Evolutionary conservation across 2,113 vertebrate genomes (phyloP).

Genomic region (Hucho hucho): DNA sequence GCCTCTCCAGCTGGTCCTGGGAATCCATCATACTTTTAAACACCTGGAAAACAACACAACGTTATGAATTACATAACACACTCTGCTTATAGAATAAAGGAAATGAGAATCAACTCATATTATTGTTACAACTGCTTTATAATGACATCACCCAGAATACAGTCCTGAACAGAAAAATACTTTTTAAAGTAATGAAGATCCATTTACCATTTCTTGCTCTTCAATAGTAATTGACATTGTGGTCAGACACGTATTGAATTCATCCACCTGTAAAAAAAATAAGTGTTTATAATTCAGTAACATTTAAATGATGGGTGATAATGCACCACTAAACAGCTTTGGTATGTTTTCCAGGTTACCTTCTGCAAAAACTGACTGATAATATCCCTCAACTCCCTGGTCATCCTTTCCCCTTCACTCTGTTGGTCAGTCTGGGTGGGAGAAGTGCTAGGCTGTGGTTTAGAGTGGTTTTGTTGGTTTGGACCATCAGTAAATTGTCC

Average conservation of each 20-base stretch:
- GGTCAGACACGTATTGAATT: slow-evolving; percentile 73
- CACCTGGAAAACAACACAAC: slow-evolving; percentile 61
- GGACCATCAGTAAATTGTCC: slow-evolving; percentile 3
- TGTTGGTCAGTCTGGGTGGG: slow-evolving; percentile 30
- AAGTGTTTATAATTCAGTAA: background rate
- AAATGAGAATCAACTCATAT: no score
- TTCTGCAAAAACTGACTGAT: slow-evolving; percentile 79
- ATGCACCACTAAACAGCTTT: background rate
- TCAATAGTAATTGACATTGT: slow-evolving; percentile 60
- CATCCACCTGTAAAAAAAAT: slow-evolving; percentile 77
- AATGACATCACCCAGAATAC: background rate
- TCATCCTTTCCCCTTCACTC: slow-evolving; percentile 83
- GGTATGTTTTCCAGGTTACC: slow-evolving; percentile 58
- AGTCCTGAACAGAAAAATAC: no score
- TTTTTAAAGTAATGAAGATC: no score
- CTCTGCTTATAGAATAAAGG: no score
- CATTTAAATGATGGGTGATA: background rate
- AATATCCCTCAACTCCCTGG: slow-evolving; percentile 78
- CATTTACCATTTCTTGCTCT: slow-evolving; percentile 79
- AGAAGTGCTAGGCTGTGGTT: background rate
- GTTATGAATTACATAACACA: no score
- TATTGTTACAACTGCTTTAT: background rate
- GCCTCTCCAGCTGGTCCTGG: slow-evolving; percentile 81
- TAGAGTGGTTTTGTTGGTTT: background rate
- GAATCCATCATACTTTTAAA: slow-evolving; percentile 79